Percentiles rank a stretch among this genome's conserved stretches.
Conservation (phyloP, 1,140 invertebrate species). For the Drosophila ogumai region DNA sequence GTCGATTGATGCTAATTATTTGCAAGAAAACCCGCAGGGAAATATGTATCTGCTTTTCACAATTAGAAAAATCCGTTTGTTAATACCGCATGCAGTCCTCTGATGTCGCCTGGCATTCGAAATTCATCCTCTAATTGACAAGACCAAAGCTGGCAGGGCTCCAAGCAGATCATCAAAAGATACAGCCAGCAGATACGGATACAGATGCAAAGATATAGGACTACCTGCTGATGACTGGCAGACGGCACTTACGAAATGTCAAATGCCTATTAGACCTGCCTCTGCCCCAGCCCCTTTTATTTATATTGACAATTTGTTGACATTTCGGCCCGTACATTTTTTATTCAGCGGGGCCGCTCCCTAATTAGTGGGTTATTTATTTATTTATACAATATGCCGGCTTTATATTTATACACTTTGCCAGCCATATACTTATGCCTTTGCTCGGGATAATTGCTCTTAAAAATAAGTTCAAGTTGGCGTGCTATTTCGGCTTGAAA, state of each 20-base stretch:
- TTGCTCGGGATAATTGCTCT: conserved; percentile 15
- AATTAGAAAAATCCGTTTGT: conserved; percentile 7
- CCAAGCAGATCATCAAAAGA: conserved; percentile 80
- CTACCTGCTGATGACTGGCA: conserved; percentile 43
- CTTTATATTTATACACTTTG: conserved; percentile 20
- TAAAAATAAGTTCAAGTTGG: conserved; percentile 36
- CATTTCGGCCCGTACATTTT: conserved; percentile 40
- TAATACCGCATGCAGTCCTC: conserved; percentile 73
- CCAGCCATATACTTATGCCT: conserved; percentile 17
- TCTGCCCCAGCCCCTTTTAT: conserved; percentile 4
- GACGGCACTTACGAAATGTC: conserved; percentile 62
- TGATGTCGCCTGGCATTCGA: conserved; percentile 59
- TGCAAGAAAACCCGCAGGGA: background rate
- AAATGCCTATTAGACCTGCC: conserved; percentile 68
- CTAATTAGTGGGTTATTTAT: conserved; percentile 68
- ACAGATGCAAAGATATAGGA: conserved; percentile 25
- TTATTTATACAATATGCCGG: conserved; percentile 31
- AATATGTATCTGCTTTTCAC: background rate
- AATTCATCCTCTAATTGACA: conserved; percentile 73
- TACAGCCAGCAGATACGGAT: conserved; percentile 50
- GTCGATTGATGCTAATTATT: conserved; percentile 1
- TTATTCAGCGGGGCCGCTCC: conserved; percentile 44
- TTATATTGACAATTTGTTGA: conserved; percentile 73
- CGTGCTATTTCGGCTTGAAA: conserved; percentile 19
- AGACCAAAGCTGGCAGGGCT: conserved; percentile 74